Evolutionary conservation across 2,888 invertebrate genomes (phyloP), one percentile per base, ranked within the genome.

Genomic region (Slavum lentiscoides): DNA sequence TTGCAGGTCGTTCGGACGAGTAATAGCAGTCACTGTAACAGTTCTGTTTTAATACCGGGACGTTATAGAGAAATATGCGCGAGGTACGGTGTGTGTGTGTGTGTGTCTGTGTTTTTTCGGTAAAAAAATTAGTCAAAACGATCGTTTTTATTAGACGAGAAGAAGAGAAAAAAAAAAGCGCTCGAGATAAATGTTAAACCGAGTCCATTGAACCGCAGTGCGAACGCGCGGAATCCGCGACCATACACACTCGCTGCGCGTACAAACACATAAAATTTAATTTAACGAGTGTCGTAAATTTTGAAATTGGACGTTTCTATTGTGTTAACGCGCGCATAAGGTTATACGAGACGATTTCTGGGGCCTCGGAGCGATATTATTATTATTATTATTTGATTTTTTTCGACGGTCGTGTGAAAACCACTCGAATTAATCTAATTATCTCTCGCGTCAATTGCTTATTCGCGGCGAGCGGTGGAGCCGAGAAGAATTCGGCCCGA

Each of bases 211-310:
- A 77, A 77, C 77, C 61, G 37, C 30, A 15, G 15, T 39, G 23
- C 19, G n/a, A 43, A n/a, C n/a, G 49, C n/a, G 49, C 30, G 30
- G 4, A 30, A 30, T 30, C 30, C 30, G 30, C 30, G 30, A 4
- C 30, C 30, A 30, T 30, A 30, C 30, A 30, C 30, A 2, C 30
- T 43, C 59, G 53, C 17, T 15, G 4, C 13, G 4, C 53, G 4
- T 53, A 53, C 1, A 15, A 62, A 30, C 30, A 30, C 70, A 64
- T 72, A 64, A 80, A 53, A 80, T 72, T 70, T 23, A 62, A 64
- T 70, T 64, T 80, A 80, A 80, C 64, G 70, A 72, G 39, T 19
- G 37, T 80, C 62, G 80, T 72, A 58, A 72, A 61, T 80, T n/a
- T 80, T 58, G 37, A 68, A 70, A 70, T 69, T 49, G 62, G 61